Evolutionary conservation across 2,113 vertebrate species (phyloP), one percentile per base, ranked within the genome.

Genomic region (Girardinichthys multiradiatus): DNA sequence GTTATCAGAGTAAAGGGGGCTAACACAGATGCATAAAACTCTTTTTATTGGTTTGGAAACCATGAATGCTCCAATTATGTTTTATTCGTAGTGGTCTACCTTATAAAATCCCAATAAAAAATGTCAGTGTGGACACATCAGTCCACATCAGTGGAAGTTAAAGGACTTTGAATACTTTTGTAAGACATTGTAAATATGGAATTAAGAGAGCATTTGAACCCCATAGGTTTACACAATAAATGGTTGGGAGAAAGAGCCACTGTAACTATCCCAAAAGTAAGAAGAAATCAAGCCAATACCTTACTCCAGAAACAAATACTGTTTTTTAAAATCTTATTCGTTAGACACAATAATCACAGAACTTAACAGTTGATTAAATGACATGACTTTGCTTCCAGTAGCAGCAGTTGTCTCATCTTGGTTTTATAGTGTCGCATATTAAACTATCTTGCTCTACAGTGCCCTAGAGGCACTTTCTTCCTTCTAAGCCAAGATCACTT

Each of bases 401-500:
- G 83, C 86, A 88, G 93, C 92, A 90, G 91, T 92, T 78, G 85
- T 86, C 89, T 88, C 90, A 91, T 92, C 90, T 86, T 76, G 87
- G 89, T 92, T 92, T 94, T 93, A 93, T 91, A 82, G 89, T 51
- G 68, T 51, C 60, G 88, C 90, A 91, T 94, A 94, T 91, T 93
- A 91, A 93, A 91, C 92, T 85, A 70, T 77, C 82, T 68, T 84
- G 85, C 88, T 90, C 83, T 83, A 78, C 61, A 74, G 80, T 86
- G 84, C 89, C 91, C 93, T 66, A 72, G 66, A 88, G 92, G 91
- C 84, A 3, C 85, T 89, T 88, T 75, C 70, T 48, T 64, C 4
- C 85, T 77, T 76, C 77, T 85, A 80, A 82, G 64, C 81, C 35
- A 71, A 79, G 91, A 90, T 93, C 87, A 75, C 83, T 86, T 86